These are phyloP conservation scores for Craseonycteris thonglongyai DNA, from an alignment of 2,113 vertebrate genomes.

Conservation along the genomic window DNA sequence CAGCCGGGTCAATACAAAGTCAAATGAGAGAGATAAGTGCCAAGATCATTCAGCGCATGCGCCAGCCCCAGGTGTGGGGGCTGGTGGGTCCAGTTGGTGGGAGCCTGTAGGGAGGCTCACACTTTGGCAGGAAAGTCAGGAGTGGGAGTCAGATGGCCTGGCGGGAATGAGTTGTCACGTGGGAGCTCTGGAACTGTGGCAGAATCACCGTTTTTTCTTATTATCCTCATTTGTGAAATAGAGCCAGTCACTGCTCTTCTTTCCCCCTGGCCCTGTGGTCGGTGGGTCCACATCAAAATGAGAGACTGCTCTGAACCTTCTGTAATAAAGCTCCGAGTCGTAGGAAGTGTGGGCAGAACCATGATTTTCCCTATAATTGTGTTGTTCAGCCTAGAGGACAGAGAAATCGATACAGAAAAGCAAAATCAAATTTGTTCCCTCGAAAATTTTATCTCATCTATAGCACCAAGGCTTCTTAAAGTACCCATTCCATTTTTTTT, in stretches of 20 bases:
- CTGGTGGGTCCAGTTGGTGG: rapidly evolving
- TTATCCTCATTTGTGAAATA: background rate
- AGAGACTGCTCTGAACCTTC: background rate
- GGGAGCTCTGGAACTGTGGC: background rate
- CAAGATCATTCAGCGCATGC: background rate
- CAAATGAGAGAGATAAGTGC: background rate
- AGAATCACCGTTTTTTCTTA: background rate
- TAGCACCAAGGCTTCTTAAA: background rate
- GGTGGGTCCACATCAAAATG: background rate
- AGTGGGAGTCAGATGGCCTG: background rate
- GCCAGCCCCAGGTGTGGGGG: background rate
- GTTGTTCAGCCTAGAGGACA: background rate
- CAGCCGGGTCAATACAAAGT: background rate
- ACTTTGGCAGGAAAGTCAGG: background rate
- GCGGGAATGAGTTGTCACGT: no score
- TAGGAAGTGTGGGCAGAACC: background rate
- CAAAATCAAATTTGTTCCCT: background rate
- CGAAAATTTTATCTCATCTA: background rate
- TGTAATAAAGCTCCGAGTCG: background rate
- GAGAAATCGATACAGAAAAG: background rate
- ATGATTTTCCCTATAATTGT: background rate
- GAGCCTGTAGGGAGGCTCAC: rapidly evolving
- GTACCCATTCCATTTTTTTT: no score
- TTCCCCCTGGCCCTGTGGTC: background rate
- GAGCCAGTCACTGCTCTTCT: background rate